Evolutionary conservation across 2,113 vertebrate species (phyloP), one percentile per base, ranked within the genome.

Genomic region (Macrotus californicus): DNA sequence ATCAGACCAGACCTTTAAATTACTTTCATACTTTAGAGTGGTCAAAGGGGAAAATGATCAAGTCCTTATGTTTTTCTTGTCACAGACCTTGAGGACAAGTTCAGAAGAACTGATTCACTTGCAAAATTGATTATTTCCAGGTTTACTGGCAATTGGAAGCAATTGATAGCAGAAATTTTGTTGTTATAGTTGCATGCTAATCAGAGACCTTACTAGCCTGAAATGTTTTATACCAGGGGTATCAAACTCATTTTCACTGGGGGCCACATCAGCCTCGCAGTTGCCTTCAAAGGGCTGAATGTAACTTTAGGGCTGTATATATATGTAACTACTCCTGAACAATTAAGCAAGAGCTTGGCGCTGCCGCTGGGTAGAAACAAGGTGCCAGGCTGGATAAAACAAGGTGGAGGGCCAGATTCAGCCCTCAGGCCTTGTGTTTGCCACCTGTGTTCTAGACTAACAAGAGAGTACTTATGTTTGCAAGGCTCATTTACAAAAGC

Each of bases 401-500:
- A 59, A 24, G 8, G 56, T 59, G 22, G 8, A 24, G 56, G 56
- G 22, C 56, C 22, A 15, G 56, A 59, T 59, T 59, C 56, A 24
- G 22, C 22, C 56, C 8, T 6, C 3, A 2, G 22, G 56, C 56
- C 56, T 59, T 59, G 56, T 59, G 56, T 59, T 59, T 59, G 56
- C 56, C 56, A 24, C 56, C 54, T 59, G 56, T 83, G 14, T 3
- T 85, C 80, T 67, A 52, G n/a, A 67, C 14, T 54, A 52, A 93
- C 89, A 29, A 84, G 36, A 61, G 15, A 73, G 21, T 91, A 52
- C n/a, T 0, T 46, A 54, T 14, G 16, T 29, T 86, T 89, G n/a
- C 24, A 82, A 95, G 39, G 61, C 6, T 86, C 67, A 76, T 61
- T 95, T 84, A 88, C 10, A 84, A 92, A 95, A 91, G 22, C 31